These are phyloP conservation scores for Coranthus polyacanthus DNA, from an alignment of 2,797 vertebrate species.

Conservation along the genomic window DNA sequence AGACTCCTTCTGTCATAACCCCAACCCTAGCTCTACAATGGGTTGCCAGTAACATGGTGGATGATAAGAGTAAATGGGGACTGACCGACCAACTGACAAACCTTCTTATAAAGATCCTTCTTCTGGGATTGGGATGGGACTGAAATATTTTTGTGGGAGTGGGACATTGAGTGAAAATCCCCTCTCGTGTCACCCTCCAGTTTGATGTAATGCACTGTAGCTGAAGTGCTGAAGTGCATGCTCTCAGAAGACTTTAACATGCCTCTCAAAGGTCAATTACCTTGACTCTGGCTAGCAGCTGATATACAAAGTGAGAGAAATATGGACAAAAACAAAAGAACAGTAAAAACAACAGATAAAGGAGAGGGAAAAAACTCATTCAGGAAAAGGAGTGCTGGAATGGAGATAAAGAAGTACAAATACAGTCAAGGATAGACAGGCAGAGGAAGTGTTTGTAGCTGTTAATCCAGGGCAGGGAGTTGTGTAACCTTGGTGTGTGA, in stretches of 20 bases:
- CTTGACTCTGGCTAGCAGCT: constrained; percentile 24
- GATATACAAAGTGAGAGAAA: background rate
- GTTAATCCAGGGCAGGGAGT: constrained; percentile 18
- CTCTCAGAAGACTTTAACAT: constrained; percentile 32
- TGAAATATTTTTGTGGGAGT: no score
- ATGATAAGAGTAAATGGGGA: no score
- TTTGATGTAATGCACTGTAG: no score
- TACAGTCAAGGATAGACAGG: constrained; percentile 54
- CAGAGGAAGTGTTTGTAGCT: constrained; percentile 37
- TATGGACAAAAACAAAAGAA: background rate
- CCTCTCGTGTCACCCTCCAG: no score
- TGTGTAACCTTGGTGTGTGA: constrained; percentile 27
- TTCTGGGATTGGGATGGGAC: no score
- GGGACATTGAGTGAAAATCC: no score
- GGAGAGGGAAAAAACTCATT: constrained; percentile 4
- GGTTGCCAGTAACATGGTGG: no score
- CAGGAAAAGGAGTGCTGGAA: constrained; percentile 29
- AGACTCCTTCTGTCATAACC: no score
- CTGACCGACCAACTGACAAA: no score
- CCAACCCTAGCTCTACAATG: no score
- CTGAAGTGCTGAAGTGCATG: no score
- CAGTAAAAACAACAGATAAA: constrained; percentile 41
- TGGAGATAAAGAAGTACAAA: constrained; percentile 4
- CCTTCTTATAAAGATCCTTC: no score
- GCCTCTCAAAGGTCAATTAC: constrained; percentile 37